Evolutionary conservation across 1,140 invertebrate species (phyloP).

Genomic region (Dendrolimus punctatus): DNA sequence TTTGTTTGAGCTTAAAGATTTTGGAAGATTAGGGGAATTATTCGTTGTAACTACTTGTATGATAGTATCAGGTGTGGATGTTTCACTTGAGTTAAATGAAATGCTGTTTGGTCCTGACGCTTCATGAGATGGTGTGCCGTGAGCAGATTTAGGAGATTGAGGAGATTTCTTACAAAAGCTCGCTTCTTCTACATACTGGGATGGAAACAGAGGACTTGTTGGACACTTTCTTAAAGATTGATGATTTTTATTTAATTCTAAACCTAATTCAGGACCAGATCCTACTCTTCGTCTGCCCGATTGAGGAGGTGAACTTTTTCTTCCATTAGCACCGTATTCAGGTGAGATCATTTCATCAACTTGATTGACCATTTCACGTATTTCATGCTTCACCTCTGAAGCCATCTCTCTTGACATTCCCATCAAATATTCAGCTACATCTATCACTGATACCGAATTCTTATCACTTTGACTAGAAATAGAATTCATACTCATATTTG

Average conservation of each 20-base stretch:
- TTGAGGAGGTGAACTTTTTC: conserved; percentile 61
- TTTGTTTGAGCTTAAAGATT: conserved; percentile 66
- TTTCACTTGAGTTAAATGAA: conserved; percentile 69
- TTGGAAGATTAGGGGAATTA: conserved; percentile 54
- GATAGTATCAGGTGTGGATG: conserved; percentile 67
- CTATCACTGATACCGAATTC: conserved; percentile 80
- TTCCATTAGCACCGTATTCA: conserved; percentile 51
- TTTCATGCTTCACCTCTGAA: conserved; percentile 84
- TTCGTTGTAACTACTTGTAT: conserved; percentile 63
- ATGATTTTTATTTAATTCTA: conserved; percentile 45
- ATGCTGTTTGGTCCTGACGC: conserved; percentile 59
- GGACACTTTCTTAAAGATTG: conserved; percentile 60
- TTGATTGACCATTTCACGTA: conserved; percentile 79
- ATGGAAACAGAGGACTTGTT: conserved; percentile 58
- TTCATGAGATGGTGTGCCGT: conserved; percentile 59
- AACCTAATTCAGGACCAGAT: conserved; percentile 58
- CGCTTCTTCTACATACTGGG: conserved; percentile 36
- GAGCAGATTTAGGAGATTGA: conserved; percentile 57
- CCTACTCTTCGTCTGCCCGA: conserved; percentile 49
- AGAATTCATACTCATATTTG: conserved; percentile 58
- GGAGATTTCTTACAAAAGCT: conserved; percentile 35
- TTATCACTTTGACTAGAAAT: conserved; percentile 64
- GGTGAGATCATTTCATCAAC: conserved; percentile 81
- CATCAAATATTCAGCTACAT: conserved; percentile 83
- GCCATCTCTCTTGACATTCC: conserved; percentile 85